Evolutionary conservation across 2,888 invertebrate species (phyloP), one percentile per base, ranked within the genome.

Genomic region (Perizoma affinitatum): DNA sequence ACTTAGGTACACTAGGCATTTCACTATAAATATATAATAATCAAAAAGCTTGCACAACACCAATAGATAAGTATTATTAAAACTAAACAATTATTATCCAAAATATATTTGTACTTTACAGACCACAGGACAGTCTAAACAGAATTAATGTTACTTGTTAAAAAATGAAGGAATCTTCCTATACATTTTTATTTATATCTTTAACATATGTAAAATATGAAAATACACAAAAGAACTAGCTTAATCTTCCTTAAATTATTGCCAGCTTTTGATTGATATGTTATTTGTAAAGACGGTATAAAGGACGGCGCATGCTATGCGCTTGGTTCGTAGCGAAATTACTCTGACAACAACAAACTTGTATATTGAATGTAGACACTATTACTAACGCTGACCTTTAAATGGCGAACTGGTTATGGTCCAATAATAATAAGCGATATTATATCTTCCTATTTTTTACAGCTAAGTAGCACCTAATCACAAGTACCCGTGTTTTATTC

Each of bases 1-100:
- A 79, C 79, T 81, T 86, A 85, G 79, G 61, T 81, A 84, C 66
- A 80, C 71, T 72, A 75, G 72, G 75, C 73, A 69, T 75, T 62
- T 63, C 51, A 71, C 73, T 79, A 80, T 73, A 76, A 77, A 80
- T 77, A 82, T 82, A 76, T 71, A 22, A 22, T 2, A 65, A 61
- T 76, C 74, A 77, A 79, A 82, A 82, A 83, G 75, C 75, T 74
- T 74, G 69, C 68, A 76, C 72, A 65, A 42, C 9, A 69, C 44
- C 36, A 36, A 46, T 43, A 43, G 42, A 10, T 44, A 50, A 10
- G 54, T 35, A 54, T 59, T 67, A 71, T n/a, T 6, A 6, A 4
- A 71, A 75, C 60, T 22, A 7, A 72, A 64, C 45, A 40, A 52
- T 66, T 66, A 35, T n/a, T 55, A 70, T 72, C 36, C 35, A 49